Evolutionary conservation across 2,797 vertebrate species (phyloP).

Genomic region (Hydrophis major): DNA sequence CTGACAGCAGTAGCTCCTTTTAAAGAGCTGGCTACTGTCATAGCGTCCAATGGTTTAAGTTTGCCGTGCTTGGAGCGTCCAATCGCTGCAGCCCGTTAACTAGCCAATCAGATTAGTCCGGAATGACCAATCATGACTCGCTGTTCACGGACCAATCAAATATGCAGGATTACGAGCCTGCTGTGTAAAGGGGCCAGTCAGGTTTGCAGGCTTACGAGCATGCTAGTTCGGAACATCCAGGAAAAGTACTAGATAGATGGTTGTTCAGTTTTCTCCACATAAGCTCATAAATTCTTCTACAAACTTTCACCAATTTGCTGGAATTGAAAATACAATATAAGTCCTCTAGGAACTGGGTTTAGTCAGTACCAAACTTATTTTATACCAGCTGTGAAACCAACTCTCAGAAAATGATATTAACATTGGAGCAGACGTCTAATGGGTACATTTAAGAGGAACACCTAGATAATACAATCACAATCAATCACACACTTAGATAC

Average conservation of each 20-base stretch:
- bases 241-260: neutral
- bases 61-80: too few species aligned
- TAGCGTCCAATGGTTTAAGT: too few species aligned
- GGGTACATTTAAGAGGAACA: neutral
- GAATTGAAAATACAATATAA: conserved; percentile 6
- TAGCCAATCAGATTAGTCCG: too few species aligned
- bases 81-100: too few species aligned
- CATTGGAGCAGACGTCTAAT: conserved; percentile 13
- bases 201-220: too few species aligned
- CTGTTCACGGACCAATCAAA: too few species aligned
- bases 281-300: conserved; percentile 13
- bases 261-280: neutral
- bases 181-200: too few species aligned
- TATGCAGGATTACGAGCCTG: too few species aligned
- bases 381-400: neutral
- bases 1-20: too few species aligned
- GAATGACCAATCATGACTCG: too few species aligned
- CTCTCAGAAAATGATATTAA: neutral
- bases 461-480: neutral
- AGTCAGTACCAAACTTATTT: neutral
- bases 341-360: neutral
- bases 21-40: too few species aligned
- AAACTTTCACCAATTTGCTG: conserved; percentile 4
- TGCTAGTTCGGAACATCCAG: neutral
- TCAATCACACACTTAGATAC: neutral